phyloP scores from a whole-genome alignment of 2,113 vertebrate species.

The Xenus cinereus region DNA sequence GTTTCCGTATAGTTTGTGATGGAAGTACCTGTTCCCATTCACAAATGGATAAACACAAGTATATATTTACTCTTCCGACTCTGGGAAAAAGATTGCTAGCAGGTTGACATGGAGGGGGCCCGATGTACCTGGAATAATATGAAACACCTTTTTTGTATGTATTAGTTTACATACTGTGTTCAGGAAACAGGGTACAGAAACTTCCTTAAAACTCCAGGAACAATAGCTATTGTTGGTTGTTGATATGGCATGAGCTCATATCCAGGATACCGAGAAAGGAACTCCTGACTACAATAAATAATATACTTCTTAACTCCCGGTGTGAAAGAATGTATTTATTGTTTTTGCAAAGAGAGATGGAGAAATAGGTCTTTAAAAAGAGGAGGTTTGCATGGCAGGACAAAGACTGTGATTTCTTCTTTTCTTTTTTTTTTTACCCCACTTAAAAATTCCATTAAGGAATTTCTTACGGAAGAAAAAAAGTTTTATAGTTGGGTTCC shows the following conservation, averaged over 20 bases:
- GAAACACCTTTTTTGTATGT: slow-evolving; percentile 65
- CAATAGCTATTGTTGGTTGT: slow-evolving; percentile 82
- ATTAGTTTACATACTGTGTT: slow-evolving; percentile 69
- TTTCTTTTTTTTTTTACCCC: not conserved
- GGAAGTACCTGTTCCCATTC: not conserved
- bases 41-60: not conserved
- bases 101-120: slow-evolving; percentile 4
- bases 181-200: slow-evolving; percentile 79
- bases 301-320: slow-evolving; percentile 68
- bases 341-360: not conserved
- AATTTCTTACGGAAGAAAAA: not conserved
- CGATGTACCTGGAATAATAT: slow-evolving; percentile 71
- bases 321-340: slow-evolving; percentile 50
- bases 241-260: slow-evolving; percentile 80
- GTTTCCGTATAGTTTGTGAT: not conserved
- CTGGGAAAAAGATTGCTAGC: slow-evolving; percentile 54
- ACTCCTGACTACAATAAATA: slow-evolving; percentile 70
- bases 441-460: not conserved
- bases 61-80: not conserved
- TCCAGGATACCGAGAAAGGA: slow-evolving; percentile 70
- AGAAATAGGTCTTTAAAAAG: slow-evolving; percentile 11
- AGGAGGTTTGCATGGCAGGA: not conserved
- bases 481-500: not conserved
- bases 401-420: not conserved
- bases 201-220: slow-evolving; percentile 76